Base-by-base conservation (phyloP, 2,888 invertebrate genomes). In the Fragum sueziense region DNA sequence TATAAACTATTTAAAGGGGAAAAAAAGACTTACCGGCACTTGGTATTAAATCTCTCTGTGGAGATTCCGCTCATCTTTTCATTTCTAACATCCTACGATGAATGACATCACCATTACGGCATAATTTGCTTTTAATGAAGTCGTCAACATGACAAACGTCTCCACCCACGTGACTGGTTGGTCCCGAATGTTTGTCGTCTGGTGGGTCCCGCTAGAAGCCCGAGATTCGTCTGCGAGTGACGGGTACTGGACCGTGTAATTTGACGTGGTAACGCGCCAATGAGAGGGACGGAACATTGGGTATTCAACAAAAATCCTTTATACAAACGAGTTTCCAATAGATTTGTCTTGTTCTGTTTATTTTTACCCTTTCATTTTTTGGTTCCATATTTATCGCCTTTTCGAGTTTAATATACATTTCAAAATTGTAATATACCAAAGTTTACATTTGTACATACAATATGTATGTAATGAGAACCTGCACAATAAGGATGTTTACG, bases 301-400 rank as follows among this genome's bases (percentile, higher is more conserved):
- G 33, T 62, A 33, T 34, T 62, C 62, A 34, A 62, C 62, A 62
- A 62, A 33, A 33, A 62, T 62, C 62, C 62, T 62, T 62, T 62
- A 22, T 62, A 62, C 62, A 62, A 62, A 62, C 62, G 62, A n/a
- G 57, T 57, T 47, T 57, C 57, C 22, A 57, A 57, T 57, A 3
- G n/a, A 62, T 62, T 22, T 62, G 33, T 33, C 34, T n/a, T n/a
- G 62, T 22, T 62, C 34, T 62, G 62, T 62, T 62, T 62, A 33
- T 22, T 20, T 22, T 34, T n/a, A 22, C 9, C 25, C 57, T 14
- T 27, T 57, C 22, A 17, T 52, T 52, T 52, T 22, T n/a, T 11
- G 52, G 52, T 52, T 52, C 52, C n/a, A 20, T 20, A 52, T 7
- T n/a, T 52, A n/a, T 52, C 7, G 6, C 20, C 52, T 20, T 52